These are phyloP conservation scores for Trissonchulus latispiculum DNA, from an alignment of 2,888 invertebrate species.

Conservation along the genomic window DNA sequence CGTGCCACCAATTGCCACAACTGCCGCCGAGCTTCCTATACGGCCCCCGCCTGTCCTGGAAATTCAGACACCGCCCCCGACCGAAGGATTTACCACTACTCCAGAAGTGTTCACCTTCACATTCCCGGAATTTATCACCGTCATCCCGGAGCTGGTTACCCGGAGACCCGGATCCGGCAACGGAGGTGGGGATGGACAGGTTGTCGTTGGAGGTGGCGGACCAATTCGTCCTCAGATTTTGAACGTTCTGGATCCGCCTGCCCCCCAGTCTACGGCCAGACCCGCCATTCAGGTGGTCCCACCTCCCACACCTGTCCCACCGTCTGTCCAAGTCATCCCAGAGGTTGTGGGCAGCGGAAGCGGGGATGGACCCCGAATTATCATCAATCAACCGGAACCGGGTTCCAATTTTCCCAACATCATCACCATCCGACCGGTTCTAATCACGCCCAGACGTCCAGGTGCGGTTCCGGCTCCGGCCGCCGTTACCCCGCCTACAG, in stretches of 20 bases:
- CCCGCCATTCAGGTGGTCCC: neutral
- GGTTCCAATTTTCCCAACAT: neutral
- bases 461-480: neutral
- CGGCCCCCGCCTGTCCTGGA: no score
- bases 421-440: neutral
- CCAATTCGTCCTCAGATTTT: neutral
- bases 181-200: neutral
- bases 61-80: no score
- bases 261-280: no score
- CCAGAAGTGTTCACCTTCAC: conserved; percentile 25
- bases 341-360: neutral
- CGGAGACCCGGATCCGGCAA: neutral
- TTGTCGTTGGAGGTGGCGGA: neutral
- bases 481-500: neutral
- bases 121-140: conserved; percentile 38
- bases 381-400: neutral
- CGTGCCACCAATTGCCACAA: no score
- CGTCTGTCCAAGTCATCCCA: neutral
- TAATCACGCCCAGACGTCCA: neutral
- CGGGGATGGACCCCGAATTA: neutral
- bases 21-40: no score
- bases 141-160: conserved; percentile 32
- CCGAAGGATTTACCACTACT: no score
- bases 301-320: neutral
- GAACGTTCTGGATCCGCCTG: no score